Conservation (phyloP, 2,113 vertebrate genomes). For the Boulengerochromis microlepis region DNA sequence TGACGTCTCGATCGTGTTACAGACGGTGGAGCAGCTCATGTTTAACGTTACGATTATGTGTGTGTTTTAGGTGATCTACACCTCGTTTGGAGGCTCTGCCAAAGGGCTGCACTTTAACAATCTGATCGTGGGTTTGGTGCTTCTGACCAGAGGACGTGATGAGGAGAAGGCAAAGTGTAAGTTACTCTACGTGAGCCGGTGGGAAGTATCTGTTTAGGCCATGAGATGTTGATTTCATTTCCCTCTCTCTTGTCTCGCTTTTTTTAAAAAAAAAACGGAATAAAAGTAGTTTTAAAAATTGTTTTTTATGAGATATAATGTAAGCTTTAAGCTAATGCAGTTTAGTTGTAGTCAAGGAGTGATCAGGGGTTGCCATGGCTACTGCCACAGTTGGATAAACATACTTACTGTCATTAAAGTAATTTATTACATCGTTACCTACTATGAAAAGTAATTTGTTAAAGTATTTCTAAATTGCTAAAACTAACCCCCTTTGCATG, state of each 20-base stretch:
- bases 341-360: background rate
- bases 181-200: background rate
- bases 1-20: background rate
- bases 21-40: background rate
- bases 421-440: background rate
- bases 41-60: background rate
- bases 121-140: constrained; percentile 92
- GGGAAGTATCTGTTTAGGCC: background rate
- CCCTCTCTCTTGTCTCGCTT: background rate
- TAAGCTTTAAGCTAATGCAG: background rate
- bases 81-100: constrained; percentile 91
- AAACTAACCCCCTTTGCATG: background rate
- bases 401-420: background rate
- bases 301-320: background rate
- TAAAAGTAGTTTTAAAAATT: background rate
- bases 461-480: background rate
- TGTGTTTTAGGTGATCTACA: constrained; percentile 86
- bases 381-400: background rate
- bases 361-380: background rate
- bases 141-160: constrained; percentile 91
- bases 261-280: background rate
- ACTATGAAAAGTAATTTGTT: background rate
- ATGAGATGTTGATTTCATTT: background rate
- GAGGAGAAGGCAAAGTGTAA: constrained; percentile 98
- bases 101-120: constrained; percentile 99